Evolutionary conservation across 35 echinoderm and acorn worm genomes (phyloP).

Genomic region (Heliocidaris erythrogramma): DNA sequence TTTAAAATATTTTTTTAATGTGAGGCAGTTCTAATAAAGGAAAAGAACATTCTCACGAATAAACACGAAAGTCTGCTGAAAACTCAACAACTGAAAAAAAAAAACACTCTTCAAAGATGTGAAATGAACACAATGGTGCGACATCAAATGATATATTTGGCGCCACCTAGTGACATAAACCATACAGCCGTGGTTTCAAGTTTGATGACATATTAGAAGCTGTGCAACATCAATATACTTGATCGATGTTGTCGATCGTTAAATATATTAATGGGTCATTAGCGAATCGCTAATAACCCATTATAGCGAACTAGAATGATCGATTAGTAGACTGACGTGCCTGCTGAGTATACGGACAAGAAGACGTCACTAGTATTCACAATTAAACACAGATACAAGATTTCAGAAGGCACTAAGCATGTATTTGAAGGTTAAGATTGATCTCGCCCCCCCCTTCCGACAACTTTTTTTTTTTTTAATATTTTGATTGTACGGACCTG

Average conservation of each 20-base stretch:
- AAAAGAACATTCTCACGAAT: too few species aligned
- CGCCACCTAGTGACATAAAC: not conserved
- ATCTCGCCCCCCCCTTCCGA: too few species aligned
- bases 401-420: not conserved
- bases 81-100: too few species aligned
- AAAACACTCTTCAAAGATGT: too few species aligned
- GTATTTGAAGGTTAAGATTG: not conserved
- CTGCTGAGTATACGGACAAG: not conserved
- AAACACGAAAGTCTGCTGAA: too few species aligned
- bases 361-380: not conserved
- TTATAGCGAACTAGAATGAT: not conserved
- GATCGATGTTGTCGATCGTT: not conserved
- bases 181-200: not conserved
- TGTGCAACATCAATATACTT: not conserved
- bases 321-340: not conserved
- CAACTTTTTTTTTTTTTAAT: too few species aligned
- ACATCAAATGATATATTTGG: not conserved
- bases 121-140: too few species aligned
- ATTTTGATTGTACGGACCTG: too few species aligned
- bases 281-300: too few species aligned
- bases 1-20: too few species aligned
- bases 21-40: too few species aligned
- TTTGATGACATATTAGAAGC: not conserved
- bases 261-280: not conserved
- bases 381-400: not conserved